phyloP scores from a whole-genome alignment of 2,888 invertebrate species.

The Junonia oenone region DNA sequence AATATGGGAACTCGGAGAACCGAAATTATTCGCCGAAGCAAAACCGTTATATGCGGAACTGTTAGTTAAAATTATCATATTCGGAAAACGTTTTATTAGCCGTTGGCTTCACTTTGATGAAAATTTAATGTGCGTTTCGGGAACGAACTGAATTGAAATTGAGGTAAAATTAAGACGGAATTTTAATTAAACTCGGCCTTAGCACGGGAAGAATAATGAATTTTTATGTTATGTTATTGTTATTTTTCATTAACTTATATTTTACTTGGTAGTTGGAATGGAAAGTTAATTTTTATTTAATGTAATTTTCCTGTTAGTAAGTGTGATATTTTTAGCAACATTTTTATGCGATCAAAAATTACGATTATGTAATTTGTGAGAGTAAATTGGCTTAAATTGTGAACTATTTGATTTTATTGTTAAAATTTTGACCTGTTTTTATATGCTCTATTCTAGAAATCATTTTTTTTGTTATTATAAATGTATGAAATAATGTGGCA shows the following conservation, averaged over 20 bases:
- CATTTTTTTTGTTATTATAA: too few relatives aligned
- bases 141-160: slow-evolving; percentile 18
- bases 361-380: too few relatives aligned
- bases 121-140: slow-evolving; percentile 23
- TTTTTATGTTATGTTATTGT: not conserved
- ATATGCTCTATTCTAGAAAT: too few relatives aligned
- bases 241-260: not conserved
- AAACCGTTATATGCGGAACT: slow-evolving; percentile 19
- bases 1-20: not conserved
- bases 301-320: too few relatives aligned
- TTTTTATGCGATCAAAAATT: too few relatives aligned
- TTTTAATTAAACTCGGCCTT: slow-evolving; percentile 24
- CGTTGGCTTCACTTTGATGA: slow-evolving; percentile 24
- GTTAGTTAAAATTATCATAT: slow-evolving; percentile 26
- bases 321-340: too few relatives aligned
- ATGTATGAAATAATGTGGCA: too few relatives aligned
- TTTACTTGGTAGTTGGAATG: not conserved
- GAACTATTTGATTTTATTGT: too few relatives aligned
- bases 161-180: slow-evolving; percentile 20
- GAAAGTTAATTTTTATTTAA: too few relatives aligned
- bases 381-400: too few relatives aligned
- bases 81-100: slow-evolving; percentile 26
- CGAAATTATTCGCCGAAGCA: slow-evolving; percentile 17
- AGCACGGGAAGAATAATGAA: not conserved
- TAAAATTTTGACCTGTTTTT: too few relatives aligned